Evolutionary conservation across 2,888 invertebrate genomes (phyloP).

Genomic region (Osmoderma eremita): DNA sequence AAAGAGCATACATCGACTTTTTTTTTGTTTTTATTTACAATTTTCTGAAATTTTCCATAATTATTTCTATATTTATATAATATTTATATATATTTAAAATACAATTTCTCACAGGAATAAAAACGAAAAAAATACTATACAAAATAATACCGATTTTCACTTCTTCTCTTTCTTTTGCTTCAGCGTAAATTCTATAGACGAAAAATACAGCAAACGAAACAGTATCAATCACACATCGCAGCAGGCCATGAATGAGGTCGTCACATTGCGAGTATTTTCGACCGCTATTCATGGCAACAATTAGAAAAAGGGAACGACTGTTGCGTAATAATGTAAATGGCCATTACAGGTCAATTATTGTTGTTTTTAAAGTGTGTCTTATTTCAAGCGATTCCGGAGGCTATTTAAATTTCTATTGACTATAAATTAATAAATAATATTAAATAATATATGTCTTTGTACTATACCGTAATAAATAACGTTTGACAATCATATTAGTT

Average conservation of each 20-base stretch:
- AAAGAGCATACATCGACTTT: conserved; percentile 65
- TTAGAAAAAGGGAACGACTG: neutral
- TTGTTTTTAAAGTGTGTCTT: conserved; percentile 34
- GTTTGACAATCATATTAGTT: conserved; percentile 8
- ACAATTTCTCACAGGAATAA: conserved; percentile 47
- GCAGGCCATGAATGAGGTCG: too few relatives aligned
- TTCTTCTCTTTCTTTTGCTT: neutral
- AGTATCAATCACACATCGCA: too few relatives aligned
- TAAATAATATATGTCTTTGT: conserved; percentile 35
- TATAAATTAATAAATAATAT: conserved; percentile 20
- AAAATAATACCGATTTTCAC: neutral
- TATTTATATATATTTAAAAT: conserved; percentile 49
- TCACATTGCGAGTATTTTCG: neutral
- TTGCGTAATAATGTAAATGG: conserved; percentile 18
- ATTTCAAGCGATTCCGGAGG: conserved; percentile 25
- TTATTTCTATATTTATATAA: conserved; percentile 53
- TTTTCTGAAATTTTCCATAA: conserved; percentile 57
- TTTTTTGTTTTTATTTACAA: conserved; percentile 57
- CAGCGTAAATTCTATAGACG: too few relatives aligned
- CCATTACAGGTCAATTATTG: too few relatives aligned
- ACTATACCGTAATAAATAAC: conserved; percentile 40
- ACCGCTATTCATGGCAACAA: neutral
- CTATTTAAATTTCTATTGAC: conserved; percentile 21
- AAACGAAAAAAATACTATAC: conserved; percentile 12
- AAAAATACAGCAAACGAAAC: too few relatives aligned